phyloP scores from a whole-genome alignment of 2,888 invertebrate species.

The Pseudococcus jackbeardsleyi region DNA sequence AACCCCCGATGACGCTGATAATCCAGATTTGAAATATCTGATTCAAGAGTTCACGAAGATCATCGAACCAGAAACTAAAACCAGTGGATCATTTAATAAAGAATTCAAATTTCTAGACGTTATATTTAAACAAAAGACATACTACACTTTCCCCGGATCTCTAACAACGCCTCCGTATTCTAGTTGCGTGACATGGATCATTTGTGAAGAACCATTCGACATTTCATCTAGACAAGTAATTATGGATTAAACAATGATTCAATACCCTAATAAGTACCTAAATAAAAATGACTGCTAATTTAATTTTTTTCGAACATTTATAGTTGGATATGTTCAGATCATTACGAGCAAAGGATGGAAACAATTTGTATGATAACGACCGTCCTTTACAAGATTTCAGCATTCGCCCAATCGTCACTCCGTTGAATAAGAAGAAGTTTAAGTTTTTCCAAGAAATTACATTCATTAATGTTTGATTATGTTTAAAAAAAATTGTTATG shows the following conservation, averaged over 20 bases:
- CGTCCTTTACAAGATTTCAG: conserved; percentile 46
- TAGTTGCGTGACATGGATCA: conserved; percentile 66
- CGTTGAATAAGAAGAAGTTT: not conserved
- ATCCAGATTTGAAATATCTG: conserved; percentile 62
- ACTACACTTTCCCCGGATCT: conserved; percentile 66
- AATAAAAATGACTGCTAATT: too few species aligned
- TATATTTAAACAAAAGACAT: conserved; percentile 62
- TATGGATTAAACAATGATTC: not conserved
- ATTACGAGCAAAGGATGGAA: not conserved
- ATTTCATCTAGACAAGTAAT: conserved; percentile 53
- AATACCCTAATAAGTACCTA: not conserved
- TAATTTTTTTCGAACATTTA: too few species aligned
- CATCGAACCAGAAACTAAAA: conserved; percentile 11
- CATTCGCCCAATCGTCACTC: conserved; percentile 49
- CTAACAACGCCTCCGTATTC: conserved; percentile 66
- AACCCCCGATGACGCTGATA: conserved; percentile 48
- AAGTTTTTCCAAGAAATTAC: conserved; percentile 2
- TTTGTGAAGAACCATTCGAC: conserved; percentile 20
- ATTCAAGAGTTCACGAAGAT: conserved; percentile 58
- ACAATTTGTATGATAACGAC: conserved; percentile 38
- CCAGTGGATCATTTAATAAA: conserved; percentile 61
- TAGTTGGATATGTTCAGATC: conserved; percentile 38
- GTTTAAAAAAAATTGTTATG: not conserved
- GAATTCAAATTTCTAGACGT: conserved; percentile 65
- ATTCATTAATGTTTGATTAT: not conserved